Conservation (phyloP, 2,797 vertebrate species). For the Peromyscus melanophrys region DNA sequence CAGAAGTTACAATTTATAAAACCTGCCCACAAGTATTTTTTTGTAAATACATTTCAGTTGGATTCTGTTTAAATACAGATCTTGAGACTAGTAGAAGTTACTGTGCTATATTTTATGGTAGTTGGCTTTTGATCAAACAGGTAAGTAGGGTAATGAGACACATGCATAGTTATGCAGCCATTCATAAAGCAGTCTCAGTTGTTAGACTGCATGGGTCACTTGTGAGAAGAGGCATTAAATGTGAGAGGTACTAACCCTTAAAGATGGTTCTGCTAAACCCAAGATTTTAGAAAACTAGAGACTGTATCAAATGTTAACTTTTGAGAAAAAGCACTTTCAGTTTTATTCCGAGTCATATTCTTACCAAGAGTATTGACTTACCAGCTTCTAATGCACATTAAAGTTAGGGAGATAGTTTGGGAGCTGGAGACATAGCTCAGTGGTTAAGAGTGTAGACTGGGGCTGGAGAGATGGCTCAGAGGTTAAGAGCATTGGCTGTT, state of each 20-base stretch:
- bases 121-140: not conserved
- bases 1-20: slow-evolving; percentile 13
- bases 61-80: slow-evolving; percentile 52
- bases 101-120: not conserved
- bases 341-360: slow-evolving; percentile 28
- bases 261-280: slow-evolving; percentile 18
- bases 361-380: slow-evolving; percentile 14
- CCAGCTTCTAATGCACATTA: slow-evolving; percentile 16
- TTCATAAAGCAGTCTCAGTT: not conserved
- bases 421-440: not conserved
- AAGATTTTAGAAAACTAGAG: not conserved
- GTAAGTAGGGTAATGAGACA: not conserved
- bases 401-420: slow-evolving; percentile 49
- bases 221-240: not conserved
- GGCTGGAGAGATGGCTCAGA: too few species aligned
- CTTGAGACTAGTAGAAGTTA: not conserved
- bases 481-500: too few species aligned
- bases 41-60: slow-evolving; percentile 16
- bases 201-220: not conserved
- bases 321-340: slow-evolving; percentile 12
- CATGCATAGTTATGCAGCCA: not conserved
- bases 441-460: not conserved
- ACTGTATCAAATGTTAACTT: slow-evolving; percentile 26
- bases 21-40: not conserved
- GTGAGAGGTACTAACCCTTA: slow-evolving; percentile 53